Conservation (phyloP, 2,113 vertebrate genomes). For the Catharus minimus region DNA sequence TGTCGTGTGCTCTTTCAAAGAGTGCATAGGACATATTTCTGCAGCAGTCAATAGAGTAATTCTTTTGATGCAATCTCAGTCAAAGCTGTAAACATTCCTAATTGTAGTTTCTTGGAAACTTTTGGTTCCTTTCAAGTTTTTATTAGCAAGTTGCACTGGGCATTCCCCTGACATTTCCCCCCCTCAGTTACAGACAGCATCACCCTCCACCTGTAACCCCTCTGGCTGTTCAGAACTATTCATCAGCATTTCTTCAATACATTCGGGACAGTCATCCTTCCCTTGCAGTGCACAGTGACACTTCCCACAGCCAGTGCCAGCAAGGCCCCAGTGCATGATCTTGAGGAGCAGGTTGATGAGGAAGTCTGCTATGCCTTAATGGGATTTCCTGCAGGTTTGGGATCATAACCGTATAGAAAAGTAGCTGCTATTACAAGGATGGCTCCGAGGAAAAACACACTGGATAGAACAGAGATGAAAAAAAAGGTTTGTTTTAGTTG, state of each 20-base stretch:
- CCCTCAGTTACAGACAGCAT: not conserved
- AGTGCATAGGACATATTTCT: constrained; percentile 72
- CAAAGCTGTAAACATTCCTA: constrained; percentile 65
- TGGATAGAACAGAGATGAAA: constrained; percentile 53
- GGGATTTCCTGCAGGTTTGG: constrained; percentile 84
- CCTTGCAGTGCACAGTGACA: constrained; percentile 35
- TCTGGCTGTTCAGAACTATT: not conserved
- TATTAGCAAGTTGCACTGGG: constrained; percentile 48
- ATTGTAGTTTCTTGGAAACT: constrained; percentile 55
- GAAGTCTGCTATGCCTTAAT: constrained; percentile 82
- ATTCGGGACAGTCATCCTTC: constrained; percentile 40
- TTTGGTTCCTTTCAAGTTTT: constrained; percentile 67
- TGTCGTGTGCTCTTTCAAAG: constrained; percentile 70
- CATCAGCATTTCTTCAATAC: not conserved
- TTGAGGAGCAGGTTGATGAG: constrained; percentile 40
- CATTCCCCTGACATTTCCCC: not conserved
- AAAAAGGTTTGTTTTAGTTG: not conserved
- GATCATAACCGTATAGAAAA: constrained; percentile 94
- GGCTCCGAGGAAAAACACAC: constrained; percentile 92
- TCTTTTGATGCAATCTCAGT: constrained; percentile 39
- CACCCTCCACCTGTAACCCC: not conserved
- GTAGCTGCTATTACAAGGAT: constrained; percentile 92
- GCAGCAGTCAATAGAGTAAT: constrained; percentile 63
- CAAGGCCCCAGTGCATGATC: constrained; percentile 32
- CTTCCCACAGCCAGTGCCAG: constrained; percentile 20